Evolutionary conservation across 1,140 invertebrate species (phyloP).

Genomic region (Eriosoma lanigerum): DNA sequence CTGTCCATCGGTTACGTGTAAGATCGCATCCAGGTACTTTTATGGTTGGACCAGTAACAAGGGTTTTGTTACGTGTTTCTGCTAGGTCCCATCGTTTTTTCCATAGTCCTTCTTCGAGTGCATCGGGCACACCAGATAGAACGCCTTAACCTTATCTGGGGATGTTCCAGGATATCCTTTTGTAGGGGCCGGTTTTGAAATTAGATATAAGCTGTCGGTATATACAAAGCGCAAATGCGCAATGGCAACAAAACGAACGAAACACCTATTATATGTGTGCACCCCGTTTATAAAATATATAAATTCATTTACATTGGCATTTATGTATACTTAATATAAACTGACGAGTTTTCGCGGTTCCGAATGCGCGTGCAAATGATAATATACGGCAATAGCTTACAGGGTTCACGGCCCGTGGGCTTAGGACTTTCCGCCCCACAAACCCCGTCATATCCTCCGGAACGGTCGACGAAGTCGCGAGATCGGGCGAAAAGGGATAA

Average conservation of each 20-base stretch:
- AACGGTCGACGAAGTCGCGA: neutral
- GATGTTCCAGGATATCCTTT: neutral
- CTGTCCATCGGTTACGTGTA: conserved; percentile 28
- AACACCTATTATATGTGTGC: too few species aligned
- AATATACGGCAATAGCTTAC: conserved; percentile 23
- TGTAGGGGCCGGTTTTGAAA: conserved; percentile 12
- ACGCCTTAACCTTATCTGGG: neutral
- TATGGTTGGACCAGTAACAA: conserved; percentile 3
- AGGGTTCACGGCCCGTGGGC: conserved; percentile 13
- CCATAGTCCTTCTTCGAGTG: neutral
- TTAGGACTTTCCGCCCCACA: conserved; percentile 1
- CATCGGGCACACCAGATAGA: neutral
- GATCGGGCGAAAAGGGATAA: neutral
- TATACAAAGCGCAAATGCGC: too few species aligned
- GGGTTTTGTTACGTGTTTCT: neutral
- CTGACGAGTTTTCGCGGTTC: neutral
- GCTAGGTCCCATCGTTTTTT: neutral
- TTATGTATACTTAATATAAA: neutral
- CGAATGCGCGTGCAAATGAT: conserved; percentile 8
- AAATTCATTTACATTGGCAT: too few species aligned
- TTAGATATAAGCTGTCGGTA: too few species aligned
- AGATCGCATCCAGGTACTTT: conserved; percentile 42
- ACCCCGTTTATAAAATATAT: too few species aligned
- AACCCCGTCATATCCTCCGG: neutral
- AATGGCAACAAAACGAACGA: too few species aligned